Evolutionary conservation across 35 echinoderm and acorn worm genomes (phyloP).

Genomic region (Apostichopus japonicus): DNA sequence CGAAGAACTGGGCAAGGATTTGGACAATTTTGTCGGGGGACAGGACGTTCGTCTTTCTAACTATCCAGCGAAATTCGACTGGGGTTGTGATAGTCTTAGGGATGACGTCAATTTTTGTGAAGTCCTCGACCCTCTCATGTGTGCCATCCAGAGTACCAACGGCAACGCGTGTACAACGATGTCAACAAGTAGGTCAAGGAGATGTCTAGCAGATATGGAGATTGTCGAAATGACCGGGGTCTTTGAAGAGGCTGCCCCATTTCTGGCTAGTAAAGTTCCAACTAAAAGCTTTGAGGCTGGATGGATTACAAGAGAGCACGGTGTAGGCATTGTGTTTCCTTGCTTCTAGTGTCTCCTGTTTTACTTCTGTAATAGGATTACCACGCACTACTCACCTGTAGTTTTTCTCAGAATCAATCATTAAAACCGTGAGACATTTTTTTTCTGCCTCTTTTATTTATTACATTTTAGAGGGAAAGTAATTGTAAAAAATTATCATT

Average conservation of each 20-base stretch:
- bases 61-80: background rate
- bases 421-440: no score
- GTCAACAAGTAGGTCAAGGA: background rate
- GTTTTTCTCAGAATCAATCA: no score
- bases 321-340: background rate
- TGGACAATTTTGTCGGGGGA: background rate
- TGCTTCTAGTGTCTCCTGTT: background rate
- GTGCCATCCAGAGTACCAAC: background rate
- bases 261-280: background rate
- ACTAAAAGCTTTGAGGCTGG: conserved; percentile 2
- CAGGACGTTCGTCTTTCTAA: background rate
- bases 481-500: no score
- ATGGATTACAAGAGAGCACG: background rate
- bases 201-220: background rate
- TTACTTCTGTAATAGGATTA: background rate
- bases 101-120: background rate
- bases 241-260: background rate
- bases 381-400: no score
- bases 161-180: conserved; percentile 5
- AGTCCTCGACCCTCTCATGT: background rate
- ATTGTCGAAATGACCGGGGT: conserved; percentile 12
- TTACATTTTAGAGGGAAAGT: no score
- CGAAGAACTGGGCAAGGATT: background rate
- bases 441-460: no score
- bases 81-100: conserved; percentile 1